Conservation (phyloP, 2,888 invertebrate species). For the Sycophila texana region DNA sequence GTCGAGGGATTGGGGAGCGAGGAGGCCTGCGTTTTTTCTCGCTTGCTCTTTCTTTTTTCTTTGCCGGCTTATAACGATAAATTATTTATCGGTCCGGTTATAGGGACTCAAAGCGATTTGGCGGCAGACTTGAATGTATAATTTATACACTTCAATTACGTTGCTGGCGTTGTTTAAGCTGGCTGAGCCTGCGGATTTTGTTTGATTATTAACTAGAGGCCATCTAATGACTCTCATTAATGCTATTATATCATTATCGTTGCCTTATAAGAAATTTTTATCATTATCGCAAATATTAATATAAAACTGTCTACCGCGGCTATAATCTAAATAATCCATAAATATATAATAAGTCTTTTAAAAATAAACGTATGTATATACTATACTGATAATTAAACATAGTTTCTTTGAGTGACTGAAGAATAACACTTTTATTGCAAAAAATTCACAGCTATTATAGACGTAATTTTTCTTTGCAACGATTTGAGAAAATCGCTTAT, state of each 20-base stretch:
- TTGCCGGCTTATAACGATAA: constrained; percentile 1
- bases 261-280: too few relatives aligned
- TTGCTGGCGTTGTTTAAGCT: not conserved
- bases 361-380: not conserved
- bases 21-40: constrained; percentile 22
- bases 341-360: not conserved
- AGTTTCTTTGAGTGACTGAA: not conserved
- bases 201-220: too few relatives aligned
- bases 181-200: too few relatives aligned
- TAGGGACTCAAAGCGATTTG: constrained; percentile 6
- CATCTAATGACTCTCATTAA: too few relatives aligned
- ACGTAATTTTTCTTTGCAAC: too few relatives aligned
- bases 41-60: not conserved
- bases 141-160: not conserved
- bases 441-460: too few relatives aligned
- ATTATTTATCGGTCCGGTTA: constrained; percentile 12
- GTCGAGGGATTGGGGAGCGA: not conserved
- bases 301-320: too few relatives aligned
- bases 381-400: not conserved
- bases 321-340: too few relatives aligned
- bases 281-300: too few relatives aligned
- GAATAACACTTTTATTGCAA: too few relatives aligned
- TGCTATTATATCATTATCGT: too few relatives aligned
- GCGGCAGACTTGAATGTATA: not conserved
- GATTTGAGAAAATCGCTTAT: too few relatives aligned